phyloP scores from a whole-genome alignment of 2,888 invertebrate species.

The Aethes cnicana region DNA sequence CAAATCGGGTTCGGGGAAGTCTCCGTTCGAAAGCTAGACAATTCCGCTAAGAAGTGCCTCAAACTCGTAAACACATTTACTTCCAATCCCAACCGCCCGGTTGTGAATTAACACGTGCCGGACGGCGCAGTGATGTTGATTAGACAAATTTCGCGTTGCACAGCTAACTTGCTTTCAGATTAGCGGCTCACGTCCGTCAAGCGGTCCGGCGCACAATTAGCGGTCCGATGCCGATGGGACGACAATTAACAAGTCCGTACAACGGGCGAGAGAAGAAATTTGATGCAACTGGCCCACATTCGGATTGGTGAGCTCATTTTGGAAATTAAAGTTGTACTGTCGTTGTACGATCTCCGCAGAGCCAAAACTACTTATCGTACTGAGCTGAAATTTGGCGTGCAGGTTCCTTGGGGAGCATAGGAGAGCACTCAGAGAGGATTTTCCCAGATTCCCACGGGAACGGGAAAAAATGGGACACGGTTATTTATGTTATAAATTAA shows the following conservation, averaged over 20 bases:
- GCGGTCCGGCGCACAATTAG: constrained; percentile 53
- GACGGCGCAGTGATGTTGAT: constrained; percentile 51
- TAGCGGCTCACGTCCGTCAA: constrained; percentile 44
- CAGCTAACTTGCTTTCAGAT: constrained; percentile 46
- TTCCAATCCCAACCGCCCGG: constrained; percentile 36
- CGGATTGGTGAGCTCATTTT: no score
- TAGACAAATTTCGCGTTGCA: constrained; percentile 55
- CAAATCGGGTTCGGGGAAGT: no score
- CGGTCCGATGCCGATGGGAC: constrained; percentile 40
- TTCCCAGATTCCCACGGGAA: no score
- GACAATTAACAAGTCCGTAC: constrained; percentile 33
- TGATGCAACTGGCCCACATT: constrained; percentile 12
- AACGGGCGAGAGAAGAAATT: constrained; percentile 14
- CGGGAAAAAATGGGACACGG: no score
- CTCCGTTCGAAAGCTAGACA: neutral
- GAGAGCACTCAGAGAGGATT: no score
- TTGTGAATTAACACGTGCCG: constrained; percentile 42
- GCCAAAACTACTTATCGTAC: no score
- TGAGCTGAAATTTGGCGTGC: no score
- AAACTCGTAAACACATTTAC: constrained; percentile 23
- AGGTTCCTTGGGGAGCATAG: no score
- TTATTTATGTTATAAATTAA: no score
- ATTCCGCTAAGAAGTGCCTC: constrained; percentile 9
- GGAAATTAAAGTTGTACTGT: no score
- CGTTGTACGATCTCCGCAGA: no score